Evolutionary conservation across 2,113 vertebrate genomes (phyloP).

Genomic region (Pachyramphus minor): DNA sequence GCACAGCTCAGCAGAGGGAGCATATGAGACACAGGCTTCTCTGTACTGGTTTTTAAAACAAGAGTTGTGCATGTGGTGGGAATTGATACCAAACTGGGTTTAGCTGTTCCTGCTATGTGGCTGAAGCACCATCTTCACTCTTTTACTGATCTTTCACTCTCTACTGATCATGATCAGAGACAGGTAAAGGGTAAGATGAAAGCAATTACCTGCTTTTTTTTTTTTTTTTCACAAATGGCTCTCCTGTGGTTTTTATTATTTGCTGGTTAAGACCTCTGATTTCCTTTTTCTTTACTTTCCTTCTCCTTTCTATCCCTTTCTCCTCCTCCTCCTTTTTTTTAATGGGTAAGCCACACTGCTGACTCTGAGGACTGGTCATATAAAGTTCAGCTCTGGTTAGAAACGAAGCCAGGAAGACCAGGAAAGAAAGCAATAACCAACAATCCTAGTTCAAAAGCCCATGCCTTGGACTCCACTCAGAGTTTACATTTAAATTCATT

Average conservation of each 20-base stretch:
- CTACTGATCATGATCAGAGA: not conserved
- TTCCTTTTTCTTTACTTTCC: not conserved
- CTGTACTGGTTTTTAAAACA: not conserved
- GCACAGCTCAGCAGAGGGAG: not conserved
- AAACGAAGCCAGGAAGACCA: not conserved
- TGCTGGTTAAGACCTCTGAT: not conserved
- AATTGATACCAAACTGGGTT: not conserved
- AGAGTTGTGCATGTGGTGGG: accelerated
- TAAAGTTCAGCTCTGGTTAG: not conserved
- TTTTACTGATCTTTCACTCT: not conserved
- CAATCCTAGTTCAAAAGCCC: not conserved
- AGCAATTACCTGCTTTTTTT: not conserved
- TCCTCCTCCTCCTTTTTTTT: not conserved
- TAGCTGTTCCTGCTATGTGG: accelerated
- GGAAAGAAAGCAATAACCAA: not conserved
- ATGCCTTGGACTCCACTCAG: not conserved
- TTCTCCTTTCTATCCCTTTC: not conserved
- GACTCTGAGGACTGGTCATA: not conserved
- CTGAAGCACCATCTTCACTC: not conserved
- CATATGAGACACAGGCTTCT: accelerated
- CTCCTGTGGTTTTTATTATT: not conserved
- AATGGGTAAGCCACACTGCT: not conserved
- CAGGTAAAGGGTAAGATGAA: not conserved
- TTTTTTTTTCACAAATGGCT: not conserved
- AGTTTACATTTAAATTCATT: not conserved